Base-by-base conservation (phyloP, 2,113 vertebrate species). In the Paracanthobrama guichenoti region DNA sequence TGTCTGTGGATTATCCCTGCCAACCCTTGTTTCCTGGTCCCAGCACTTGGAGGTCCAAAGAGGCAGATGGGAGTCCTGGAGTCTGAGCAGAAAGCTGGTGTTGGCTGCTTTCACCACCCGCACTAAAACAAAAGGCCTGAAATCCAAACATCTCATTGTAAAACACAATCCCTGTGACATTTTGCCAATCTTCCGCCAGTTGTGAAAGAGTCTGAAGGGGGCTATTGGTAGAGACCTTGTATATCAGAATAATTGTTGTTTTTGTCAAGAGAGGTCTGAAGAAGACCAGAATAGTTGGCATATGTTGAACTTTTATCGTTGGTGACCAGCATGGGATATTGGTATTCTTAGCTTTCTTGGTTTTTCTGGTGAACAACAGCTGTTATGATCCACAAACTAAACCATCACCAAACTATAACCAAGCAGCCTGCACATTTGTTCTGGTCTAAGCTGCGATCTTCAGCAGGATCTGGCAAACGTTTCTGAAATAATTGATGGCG, bases 21-120 rank as follows among this genome's bases (percentile, higher is more conserved):
- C 91, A 92, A 88, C 82, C 85, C 87, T 87, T 69, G 85, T 91
- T 92, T 93, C 90, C 90, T 90, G 85, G 90, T 91, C 79, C 28
- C 81, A 75, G 69, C 24, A n/a, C 87, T 91, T 73, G 74, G 55
- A 79, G 90, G 81, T 90, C 77, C 4, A 57, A 26, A 55, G 90
- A 89, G 83, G 39, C 90, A 91, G 89, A 89, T 89, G 79, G 82
- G 57, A 76, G 67, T 86, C 44, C 78, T 92, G 92, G 89, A 91
- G 86, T 82, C 59, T 60, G 85, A 89, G 83, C 76, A 84, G 77
- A 80, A 79, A 91, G 90, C 93, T 92, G 88, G 89, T 92, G 84
- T 93, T 94, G 92, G 92, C 91, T 24, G 12, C 20, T 48, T 53
- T 62, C 46, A 57, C 13, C 48, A 55, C 20, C 73, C 86, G 62